Evolutionary conservation across 2,797 vertebrate genomes (phyloP), one percentile per base, ranked within the genome.

Genomic region (Astyanax mexicanus): DNA sequence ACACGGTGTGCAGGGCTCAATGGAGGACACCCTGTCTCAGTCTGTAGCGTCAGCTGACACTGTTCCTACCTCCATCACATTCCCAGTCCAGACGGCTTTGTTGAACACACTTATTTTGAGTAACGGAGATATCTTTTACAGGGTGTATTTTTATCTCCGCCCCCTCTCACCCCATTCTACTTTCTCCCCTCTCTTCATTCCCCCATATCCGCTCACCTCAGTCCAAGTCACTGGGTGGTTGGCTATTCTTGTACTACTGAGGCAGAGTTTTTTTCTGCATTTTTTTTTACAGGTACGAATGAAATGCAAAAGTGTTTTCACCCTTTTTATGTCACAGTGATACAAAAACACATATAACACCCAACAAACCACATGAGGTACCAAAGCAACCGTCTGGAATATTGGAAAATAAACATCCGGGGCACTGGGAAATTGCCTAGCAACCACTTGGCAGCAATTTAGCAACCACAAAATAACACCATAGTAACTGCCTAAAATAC

Each of bases 101-200:
- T 83, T 89, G 87, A 74, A 80, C 68, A 77, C 38, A 74, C 77
- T 84, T 77, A 82, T 87, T 88, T 60, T 79, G 82, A 84, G 84
- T 81, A 52, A 79, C 82, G 78, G 68, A 51, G 76, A 80, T 85
- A 82, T 90, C 87, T 87, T 83, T 87, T 89, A 86, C 86, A 71
- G 35, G 38, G 74, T 82, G 86, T 93, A 92, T 90, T 88, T 92
- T 86, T 93, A 91, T 83, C 52, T 72, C 45, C 74, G 69, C 75
- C 0, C 40, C 29, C 40, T 72, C 69, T 66, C 72, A 77, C 58
- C 77, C 67, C 75, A 49, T 70, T 81, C 79, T 77, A 32, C 80
- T 77, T 69, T 85, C 74, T 77, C 51, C 77, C 60, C 61, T 38
- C 17, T 47, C 38, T 45, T 23, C 54, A 42, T 47, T 25, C 15